Base-by-base conservation (phyloP, 2,888 invertebrate species). In the Pycnomerus fuliginosus region DNA sequence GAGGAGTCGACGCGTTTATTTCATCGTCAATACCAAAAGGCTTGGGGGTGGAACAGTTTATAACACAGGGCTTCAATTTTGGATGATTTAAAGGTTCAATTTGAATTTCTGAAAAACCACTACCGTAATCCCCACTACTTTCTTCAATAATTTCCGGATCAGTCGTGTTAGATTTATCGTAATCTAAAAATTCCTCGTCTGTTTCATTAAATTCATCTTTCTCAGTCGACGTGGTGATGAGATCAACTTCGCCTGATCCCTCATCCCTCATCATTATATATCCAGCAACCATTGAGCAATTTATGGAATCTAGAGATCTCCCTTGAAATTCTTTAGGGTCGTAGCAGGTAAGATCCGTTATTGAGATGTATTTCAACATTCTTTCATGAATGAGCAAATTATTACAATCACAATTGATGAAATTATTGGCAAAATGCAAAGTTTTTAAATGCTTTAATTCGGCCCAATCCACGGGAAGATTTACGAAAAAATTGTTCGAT, bases 381-480 rank as follows among this genome's bases (percentile, higher is more conserved):
- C 75, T 75, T 60, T 86, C 82, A 50, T 85, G 78, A 31, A 79
- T 75, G 50, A 77, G 73, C 42, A 87, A 68, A 42, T 85, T 84
- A 49, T 79, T 77, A 62, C 87, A 88, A 16, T 83, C 79, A 69
- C 88, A 89, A 55, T 82, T 75, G 3, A 89, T 72, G 22, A 80
- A 80, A 65, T 89, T 89, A 28, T 81, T 82, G 33, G 78, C 75
- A 44, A 89, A 61, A 64, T 85, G 80, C 44, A 89, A 71, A 55
- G 79, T 76, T 62, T 79, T 79, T 38, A 88, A 69, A 56, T 76
- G 69, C 28, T 71, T 72, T 41, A 84, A 69, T 52, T 73, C 73
- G 14, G 70, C 73, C 41, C 85, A 63, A 55, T 83, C 82, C 39
- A 61, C 56, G 73, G 56, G 76, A 71, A 60, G 78, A 64, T 82